Percentiles rank a stretch among this genome's conserved stretches.
Conservation (phyloP, 1,140 invertebrate genomes). For the Coptotermes formosanus region DNA sequence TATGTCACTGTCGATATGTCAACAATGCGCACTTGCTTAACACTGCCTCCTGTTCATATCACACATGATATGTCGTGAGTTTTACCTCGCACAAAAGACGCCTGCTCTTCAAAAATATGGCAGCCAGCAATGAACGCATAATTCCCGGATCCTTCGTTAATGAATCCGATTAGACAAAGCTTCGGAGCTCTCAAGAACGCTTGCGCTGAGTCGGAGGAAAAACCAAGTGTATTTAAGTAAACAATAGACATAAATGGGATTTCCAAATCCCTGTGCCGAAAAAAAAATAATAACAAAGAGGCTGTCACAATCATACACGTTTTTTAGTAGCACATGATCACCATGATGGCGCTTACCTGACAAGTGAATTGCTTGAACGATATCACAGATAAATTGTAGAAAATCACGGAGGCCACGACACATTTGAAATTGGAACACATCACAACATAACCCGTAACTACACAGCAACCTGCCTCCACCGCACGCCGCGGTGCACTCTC, state of each 20-base stretch:
- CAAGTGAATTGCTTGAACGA: conserved; percentile 5
- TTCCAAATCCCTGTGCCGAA: conserved; percentile 33
- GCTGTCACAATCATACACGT: neutral
- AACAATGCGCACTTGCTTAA: conserved; percentile 18
- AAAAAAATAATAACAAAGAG: conserved; percentile 23
- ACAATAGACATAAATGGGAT: conserved; percentile 33
- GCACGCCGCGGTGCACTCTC: conserved; percentile 24
- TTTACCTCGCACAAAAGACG: conserved; percentile 28
- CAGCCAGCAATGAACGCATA: conserved; percentile 54
- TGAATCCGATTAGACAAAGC: conserved; percentile 57
- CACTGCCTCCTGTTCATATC: neutral
- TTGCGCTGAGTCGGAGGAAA: conserved; percentile 44
- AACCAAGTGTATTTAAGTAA: conserved; percentile 34
- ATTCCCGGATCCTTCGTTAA: conserved; percentile 54
- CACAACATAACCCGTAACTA: conserved; percentile 24
- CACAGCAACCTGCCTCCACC: conserved; percentile 22
- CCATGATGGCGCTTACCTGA: neutral
- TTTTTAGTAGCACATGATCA: conserved; percentile 6
- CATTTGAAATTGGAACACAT: conserved; percentile 29
- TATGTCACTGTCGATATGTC: conserved; percentile 1
- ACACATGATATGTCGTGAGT: conserved; percentile 25
- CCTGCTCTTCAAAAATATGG: conserved; percentile 28
- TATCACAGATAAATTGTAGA: conserved; percentile 24
- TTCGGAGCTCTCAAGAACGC: conserved; percentile 47
- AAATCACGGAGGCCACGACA: conserved; percentile 24